These are phyloP conservation scores for Aphis craccivora DNA, from an alignment of 1,140 invertebrate genomes.

Conservation along the genomic window DNA sequence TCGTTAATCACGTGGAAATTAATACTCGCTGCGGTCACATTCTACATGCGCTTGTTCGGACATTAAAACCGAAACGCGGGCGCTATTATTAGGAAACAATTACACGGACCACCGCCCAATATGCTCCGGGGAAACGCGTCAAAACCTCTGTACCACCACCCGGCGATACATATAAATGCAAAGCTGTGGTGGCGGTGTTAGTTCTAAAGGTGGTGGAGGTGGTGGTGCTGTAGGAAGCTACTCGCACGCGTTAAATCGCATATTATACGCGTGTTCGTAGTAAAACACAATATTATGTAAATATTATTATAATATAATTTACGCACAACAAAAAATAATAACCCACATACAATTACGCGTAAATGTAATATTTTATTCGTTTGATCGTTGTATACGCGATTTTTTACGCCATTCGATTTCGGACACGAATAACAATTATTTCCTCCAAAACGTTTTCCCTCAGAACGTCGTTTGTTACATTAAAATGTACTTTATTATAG, in stretches of 20 bases:
- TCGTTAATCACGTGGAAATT: slow-evolving; percentile 55
- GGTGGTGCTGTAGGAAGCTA: background rate
- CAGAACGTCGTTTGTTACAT: background rate
- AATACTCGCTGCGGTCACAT: slow-evolving; percentile 39
- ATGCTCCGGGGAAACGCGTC: background rate
- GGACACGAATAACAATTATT: background rate
- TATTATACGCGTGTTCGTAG: background rate
- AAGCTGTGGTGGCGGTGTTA: no score
- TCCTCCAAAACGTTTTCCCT: background rate
- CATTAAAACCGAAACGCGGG: slow-evolving; percentile 28
- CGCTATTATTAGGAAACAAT: slow-evolving; percentile 39
- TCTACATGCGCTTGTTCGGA: background rate
- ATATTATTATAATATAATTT: background rate
- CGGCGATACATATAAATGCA: background rate
- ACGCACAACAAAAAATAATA: background rate
- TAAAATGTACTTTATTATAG: background rate
- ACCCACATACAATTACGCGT: background rate
- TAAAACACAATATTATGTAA: background rate
- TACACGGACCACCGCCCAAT: slow-evolving; percentile 6
- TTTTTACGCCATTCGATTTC: background rate
- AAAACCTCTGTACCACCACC: background rate
- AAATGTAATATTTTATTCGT: background rate
- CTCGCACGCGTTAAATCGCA: background rate
- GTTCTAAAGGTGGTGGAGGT: background rate
- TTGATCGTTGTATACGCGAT: background rate